Conservation (phyloP, 2,888 invertebrate species). For the Sinodicranocentrus sp. region DNA sequence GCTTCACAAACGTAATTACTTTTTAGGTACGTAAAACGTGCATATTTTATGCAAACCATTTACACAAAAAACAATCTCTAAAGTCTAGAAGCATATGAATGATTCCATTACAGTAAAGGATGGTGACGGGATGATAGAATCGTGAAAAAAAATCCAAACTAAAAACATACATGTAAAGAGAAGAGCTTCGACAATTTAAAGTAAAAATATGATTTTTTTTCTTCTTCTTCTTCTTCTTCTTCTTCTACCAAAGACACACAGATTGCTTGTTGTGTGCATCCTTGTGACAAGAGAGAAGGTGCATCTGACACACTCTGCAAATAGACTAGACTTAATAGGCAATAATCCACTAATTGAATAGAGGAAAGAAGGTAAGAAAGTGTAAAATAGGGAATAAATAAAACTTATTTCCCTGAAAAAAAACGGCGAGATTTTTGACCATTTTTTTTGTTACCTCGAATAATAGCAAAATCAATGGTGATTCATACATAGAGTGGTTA, state of each 20-base stretch:
- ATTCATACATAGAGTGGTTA: too few relatives aligned
- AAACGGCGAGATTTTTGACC: too few relatives aligned
- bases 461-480: not conserved
- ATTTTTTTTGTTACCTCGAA: not conserved
- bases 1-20: constrained; percentile 63
- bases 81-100: constrained; percentile 33
- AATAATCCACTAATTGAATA: constrained; percentile 47
- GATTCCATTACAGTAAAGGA: too few relatives aligned
- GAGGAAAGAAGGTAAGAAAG: not conserved
- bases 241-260: too few relatives aligned
- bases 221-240: too few relatives aligned
- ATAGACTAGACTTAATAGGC: constrained; percentile 41
- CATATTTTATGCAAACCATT: constrained; percentile 58
- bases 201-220: too few relatives aligned
- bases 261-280: not conserved
- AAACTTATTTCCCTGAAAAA: too few relatives aligned
- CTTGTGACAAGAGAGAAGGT: constrained; percentile 12
- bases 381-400: too few relatives aligned
- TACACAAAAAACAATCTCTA: not conserved
- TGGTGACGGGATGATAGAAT: constrained; percentile 2
- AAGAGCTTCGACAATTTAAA: too few relatives aligned
- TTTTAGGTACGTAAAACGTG: constrained; percentile 52
- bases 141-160: constrained; percentile 16
- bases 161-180: too few relatives aligned
- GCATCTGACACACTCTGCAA: constrained; percentile 35